Percentiles rank a stretch among this genome's conserved stretches.
These are phyloP conservation scores for Sialia sialis DNA, from an alignment of 2,113 vertebrate species.

Conservation along the genomic window DNA sequence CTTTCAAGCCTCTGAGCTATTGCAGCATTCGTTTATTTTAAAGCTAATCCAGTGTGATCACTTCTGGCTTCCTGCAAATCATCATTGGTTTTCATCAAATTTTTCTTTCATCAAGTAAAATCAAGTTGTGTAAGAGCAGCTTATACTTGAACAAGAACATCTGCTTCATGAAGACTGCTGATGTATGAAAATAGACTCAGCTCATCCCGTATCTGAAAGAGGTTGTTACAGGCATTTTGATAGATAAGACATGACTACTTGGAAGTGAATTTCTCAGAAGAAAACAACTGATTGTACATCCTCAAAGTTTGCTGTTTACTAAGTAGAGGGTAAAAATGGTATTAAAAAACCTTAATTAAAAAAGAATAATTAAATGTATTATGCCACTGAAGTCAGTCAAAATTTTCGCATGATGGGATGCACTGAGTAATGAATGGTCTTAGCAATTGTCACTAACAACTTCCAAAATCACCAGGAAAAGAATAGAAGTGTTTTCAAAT, in stretches of 20 bases:
- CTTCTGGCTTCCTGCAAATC: not conserved
- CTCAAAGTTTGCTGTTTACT: not conserved
- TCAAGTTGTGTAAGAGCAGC: not conserved
- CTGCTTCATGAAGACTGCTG: not conserved
- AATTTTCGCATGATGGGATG: not conserved
- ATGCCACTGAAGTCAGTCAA: not conserved
- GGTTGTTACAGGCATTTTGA: not conserved
- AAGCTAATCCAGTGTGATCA: not conserved
- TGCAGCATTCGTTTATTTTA: not conserved
- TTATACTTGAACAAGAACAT: not conserved
- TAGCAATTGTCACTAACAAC: not conserved
- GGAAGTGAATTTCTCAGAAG: not conserved
- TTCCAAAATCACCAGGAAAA: not conserved
- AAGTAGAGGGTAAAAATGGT: not conserved
- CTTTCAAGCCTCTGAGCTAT: not conserved
- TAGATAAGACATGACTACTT: not conserved
- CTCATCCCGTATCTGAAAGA: not conserved
- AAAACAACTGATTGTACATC: not conserved
- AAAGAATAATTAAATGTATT: not conserved
- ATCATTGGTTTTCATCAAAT: not conserved
- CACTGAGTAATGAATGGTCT: not conserved
- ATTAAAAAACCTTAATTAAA: not conserved
- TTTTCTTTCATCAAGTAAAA: not conserved
- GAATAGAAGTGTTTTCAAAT: slow-evolving; percentile 16
- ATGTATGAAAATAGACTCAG: not conserved